Conservation (phyloP, 2,797 vertebrate genomes). For the Falco columbarius region DNA sequence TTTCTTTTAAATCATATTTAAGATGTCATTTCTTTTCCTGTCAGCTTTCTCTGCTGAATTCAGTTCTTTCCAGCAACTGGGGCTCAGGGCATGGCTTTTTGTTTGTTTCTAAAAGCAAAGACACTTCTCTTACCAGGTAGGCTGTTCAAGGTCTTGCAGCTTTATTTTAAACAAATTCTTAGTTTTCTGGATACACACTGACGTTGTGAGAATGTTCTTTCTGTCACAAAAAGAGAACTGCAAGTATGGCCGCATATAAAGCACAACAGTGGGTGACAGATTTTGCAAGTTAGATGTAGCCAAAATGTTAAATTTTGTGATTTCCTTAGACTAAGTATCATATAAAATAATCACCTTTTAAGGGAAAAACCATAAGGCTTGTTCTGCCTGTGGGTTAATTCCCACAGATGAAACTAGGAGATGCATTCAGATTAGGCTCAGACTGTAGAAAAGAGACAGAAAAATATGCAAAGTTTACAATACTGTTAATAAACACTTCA, state of each 20-base stretch:
- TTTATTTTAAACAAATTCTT: neutral
- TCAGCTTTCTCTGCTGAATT: neutral
- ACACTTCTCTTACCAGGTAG: neutral
- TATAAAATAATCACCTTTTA: neutral
- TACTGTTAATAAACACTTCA: neutral
- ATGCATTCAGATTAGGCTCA: neutral
- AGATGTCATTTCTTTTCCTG: neutral
- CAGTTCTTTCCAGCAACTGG: neutral
- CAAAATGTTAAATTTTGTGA: neutral
- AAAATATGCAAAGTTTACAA: neutral
- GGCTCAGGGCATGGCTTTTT: neutral
- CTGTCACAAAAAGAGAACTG: neutral
- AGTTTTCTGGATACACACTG: neutral
- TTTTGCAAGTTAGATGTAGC: rapidly evolving
- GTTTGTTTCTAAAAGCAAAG: neutral
- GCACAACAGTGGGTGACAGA: neutral
- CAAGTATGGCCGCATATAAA: neutral
- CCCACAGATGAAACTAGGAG: neutral
- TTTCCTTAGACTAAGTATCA: neutral
- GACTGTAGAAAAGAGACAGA: neutral
- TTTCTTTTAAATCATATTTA: neutral
- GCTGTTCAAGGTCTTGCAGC: neutral
- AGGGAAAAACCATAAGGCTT: neutral
- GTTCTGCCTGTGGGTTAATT: neutral
- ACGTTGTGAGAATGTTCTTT: neutral